Evolutionary conservation across 2,797 vertebrate species (phyloP).

Genomic region (Myotis vivesi): DNA sequence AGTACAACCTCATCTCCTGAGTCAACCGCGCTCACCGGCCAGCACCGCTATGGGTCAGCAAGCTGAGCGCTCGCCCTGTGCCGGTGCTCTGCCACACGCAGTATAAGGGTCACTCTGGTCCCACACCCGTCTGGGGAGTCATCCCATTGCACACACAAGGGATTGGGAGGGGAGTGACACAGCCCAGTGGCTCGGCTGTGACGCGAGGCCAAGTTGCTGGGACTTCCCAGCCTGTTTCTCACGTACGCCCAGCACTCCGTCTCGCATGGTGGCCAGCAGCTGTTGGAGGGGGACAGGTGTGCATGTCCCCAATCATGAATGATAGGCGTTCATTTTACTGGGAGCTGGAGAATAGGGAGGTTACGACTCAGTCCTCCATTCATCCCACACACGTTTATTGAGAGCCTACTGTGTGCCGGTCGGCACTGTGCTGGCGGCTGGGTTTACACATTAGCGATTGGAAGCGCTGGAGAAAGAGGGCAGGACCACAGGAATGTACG

Average conservation of each 20-base stretch:
- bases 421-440: neutral
- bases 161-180: neutral
- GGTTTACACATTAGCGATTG: fast-evolving
- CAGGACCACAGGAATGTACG: fast-evolving
- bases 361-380: neutral
- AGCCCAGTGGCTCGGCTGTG: fast-evolving
- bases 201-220: neutral
- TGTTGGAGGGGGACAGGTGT: too few relatives aligned
- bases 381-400: fast-evolving
- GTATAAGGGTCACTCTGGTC: fast-evolving
- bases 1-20: neutral
- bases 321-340: neutral
- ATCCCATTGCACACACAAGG: fast-evolving
- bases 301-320: neutral
- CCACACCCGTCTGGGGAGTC: neutral
- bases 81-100: fast-evolving
- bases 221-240: neutral
- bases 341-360: neutral
- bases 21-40: fast-evolving
- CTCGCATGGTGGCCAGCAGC: fast-evolving
- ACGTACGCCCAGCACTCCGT: fast-evolving
- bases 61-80: neutral
- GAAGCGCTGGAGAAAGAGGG: too few relatives aligned
- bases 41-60: fast-evolving
- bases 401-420: neutral